Percentiles rank a stretch among this genome's conserved stretches.
Evolutionary conservation across 2,888 invertebrate species (phyloP).

Genomic region (Drosophila borborema): DNA sequence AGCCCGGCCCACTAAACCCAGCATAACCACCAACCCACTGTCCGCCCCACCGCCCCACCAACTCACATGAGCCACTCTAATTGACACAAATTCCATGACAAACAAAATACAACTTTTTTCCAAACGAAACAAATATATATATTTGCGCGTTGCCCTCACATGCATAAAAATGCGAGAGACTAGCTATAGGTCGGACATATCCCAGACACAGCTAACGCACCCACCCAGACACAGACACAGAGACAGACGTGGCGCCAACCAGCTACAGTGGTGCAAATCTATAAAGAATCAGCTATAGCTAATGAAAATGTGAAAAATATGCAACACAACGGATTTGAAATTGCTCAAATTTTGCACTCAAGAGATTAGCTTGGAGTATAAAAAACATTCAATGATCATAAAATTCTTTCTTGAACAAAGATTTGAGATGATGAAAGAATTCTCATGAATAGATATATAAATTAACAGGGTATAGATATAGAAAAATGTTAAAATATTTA

Average conservation of each 20-base stretch:
- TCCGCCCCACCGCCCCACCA: slow-evolving; percentile 28
- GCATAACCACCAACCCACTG: slow-evolving; percentile 25
- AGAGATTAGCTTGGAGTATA: not conserved
- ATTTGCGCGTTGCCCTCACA: slow-evolving; percentile 37
- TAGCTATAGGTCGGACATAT: slow-evolving; percentile 56
- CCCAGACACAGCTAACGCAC: slow-evolving; percentile 62
- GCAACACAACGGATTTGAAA: not conserved
- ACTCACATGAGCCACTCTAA: slow-evolving; percentile 62
- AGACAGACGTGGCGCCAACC: slow-evolving; percentile 27
- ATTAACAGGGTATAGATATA: too few species aligned
- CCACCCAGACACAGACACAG: slow-evolving; percentile 49
- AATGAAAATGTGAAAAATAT: not conserved
- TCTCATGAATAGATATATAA: too few species aligned
- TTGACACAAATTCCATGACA: slow-evolving; percentile 78
- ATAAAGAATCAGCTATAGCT: not conserved
- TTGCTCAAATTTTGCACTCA: not conserved
- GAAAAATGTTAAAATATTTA: too few species aligned
- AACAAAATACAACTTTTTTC: slow-evolving; percentile 46
- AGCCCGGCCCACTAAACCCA: slow-evolving; percentile 22
- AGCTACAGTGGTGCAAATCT: slow-evolving; percentile 28
- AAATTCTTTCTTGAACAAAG: too few species aligned
- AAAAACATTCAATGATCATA: too few species aligned
- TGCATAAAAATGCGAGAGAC: slow-evolving; percentile 69
- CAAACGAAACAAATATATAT: not conserved
- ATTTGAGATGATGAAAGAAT: too few species aligned